These are phyloP conservation scores for Elephantulus edwardii DNA, from an alignment of 2,113 vertebrate genomes.

Conservation along the genomic window DNA sequence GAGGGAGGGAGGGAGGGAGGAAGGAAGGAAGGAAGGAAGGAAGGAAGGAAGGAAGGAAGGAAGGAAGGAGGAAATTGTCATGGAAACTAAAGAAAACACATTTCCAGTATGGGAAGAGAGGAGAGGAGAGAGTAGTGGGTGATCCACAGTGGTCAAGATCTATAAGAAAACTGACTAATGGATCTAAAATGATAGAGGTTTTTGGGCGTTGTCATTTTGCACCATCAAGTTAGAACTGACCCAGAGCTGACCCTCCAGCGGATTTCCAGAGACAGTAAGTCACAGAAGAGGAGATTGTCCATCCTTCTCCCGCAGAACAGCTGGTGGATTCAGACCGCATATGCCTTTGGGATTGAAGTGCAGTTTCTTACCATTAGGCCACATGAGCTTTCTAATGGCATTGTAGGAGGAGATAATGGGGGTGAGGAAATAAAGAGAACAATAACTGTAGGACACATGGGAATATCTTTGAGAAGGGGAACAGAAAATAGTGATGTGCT, in stretches of 20 bases:
- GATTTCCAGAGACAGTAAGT: too few species aligned
- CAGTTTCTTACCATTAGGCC: too few species aligned
- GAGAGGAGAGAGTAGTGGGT: neutral
- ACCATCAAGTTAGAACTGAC: too few species aligned
- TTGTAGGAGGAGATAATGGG: neutral
- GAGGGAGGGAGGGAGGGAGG: neutral
- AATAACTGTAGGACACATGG: neutral
- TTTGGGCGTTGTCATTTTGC: too few species aligned
- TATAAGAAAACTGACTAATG: neutral
- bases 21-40: neutral
- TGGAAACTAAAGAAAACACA: neutral
- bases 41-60: neutral
- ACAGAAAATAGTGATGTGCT: neutral
- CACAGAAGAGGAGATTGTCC: too few species aligned
- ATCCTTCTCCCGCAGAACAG: too few species aligned
- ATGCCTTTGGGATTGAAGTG: too few species aligned
- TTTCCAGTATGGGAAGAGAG: neutral
- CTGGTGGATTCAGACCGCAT: too few species aligned
- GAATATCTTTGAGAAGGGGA: neutral
- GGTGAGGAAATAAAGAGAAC: neutral
- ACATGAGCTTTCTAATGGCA: neutral
- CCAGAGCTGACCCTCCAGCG: too few species aligned
- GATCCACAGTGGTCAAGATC: neutral
- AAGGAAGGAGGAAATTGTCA: neutral
- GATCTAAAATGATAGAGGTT: neutral